Conservation (phyloP, 2,888 invertebrate genomes). For the Noctua fimbriata region DNA sequence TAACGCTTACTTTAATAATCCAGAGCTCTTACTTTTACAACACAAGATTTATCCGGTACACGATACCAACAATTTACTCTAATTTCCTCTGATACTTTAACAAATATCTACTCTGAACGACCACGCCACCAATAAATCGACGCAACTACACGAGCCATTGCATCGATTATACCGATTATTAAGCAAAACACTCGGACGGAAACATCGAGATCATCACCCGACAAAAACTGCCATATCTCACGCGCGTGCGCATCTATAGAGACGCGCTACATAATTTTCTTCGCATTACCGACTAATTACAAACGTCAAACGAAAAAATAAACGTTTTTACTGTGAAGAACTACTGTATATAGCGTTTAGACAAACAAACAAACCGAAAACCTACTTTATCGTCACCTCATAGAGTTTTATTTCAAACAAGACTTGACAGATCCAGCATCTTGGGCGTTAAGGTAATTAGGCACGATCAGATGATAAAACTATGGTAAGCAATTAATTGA, state of each 20-base stretch:
- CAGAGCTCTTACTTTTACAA: conserved; percentile 20
- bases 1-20: not conserved
- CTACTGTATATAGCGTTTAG: conserved; percentile 55
- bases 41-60: not conserved
- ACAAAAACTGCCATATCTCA: conserved; percentile 76
- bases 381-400: not conserved
- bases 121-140: conserved; percentile 73
- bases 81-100: conserved; percentile 34
- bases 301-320: conserved; percentile 69
- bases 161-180: conserved; percentile 83
- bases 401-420: conserved; percentile 35
- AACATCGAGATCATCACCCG: conserved; percentile 79
- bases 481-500: conserved; percentile 51
- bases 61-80: conserved; percentile 17
- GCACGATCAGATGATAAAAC: conserved; percentile 59
- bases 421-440: conserved; percentile 12
- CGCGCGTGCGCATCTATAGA: conserved; percentile 75
- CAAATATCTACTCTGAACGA: conserved; percentile 41
- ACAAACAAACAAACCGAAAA: not conserved
- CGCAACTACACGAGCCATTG: conserved; percentile 75
- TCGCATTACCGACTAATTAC: conserved; percentile 83
- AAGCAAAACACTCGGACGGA: conserved; percentile 81
- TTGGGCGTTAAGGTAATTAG: conserved; percentile 59
- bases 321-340: conserved; percentile 49
- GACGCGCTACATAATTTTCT: conserved; percentile 78